Evolutionary conservation across 2,113 vertebrate species (phyloP).

Genomic region (Microcebus tavaratra): DNA sequence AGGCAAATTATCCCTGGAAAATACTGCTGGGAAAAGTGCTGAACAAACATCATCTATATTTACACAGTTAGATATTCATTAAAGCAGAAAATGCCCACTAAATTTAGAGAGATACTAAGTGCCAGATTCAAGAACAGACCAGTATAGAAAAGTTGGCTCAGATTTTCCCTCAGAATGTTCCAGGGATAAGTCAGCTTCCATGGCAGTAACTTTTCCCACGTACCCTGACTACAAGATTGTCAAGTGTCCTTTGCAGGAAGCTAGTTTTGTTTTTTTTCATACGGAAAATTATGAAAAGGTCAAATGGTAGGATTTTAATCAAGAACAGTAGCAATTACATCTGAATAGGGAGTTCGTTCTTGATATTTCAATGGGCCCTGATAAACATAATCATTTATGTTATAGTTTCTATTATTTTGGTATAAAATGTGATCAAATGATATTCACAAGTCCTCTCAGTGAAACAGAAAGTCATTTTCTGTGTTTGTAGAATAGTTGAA

Average conservation of each 20-base stretch:
- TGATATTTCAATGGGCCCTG: neutral
- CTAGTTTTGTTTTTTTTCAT: neutral
- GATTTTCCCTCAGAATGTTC: neutral
- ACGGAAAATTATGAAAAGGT: neutral
- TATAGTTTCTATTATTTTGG: neutral
- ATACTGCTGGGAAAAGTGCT: constrained; percentile 56
- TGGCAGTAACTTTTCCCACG: neutral
- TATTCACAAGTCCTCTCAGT: neutral
- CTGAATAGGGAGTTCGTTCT: neutral
- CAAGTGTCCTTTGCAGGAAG: neutral
- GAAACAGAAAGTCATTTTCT: neutral
- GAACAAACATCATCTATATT: constrained; percentile 65
- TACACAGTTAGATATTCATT: constrained; percentile 35
- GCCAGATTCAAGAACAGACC: constrained; percentile 28
- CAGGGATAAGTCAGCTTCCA: neutral
- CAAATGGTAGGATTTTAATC: neutral
- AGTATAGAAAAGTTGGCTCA: neutral
- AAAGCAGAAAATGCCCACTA: constrained; percentile 58
- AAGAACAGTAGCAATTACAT: neutral
- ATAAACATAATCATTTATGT: neutral
- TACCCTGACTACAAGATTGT: neutral
- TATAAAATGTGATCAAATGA: neutral
- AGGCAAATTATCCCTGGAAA: constrained; percentile 51
- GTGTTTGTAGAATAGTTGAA: neutral
- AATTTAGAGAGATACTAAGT: constrained; percentile 35